Evolutionary conservation across 2,113 vertebrate genomes (phyloP).

Genomic region (Drymodes brunneopygia): DNA sequence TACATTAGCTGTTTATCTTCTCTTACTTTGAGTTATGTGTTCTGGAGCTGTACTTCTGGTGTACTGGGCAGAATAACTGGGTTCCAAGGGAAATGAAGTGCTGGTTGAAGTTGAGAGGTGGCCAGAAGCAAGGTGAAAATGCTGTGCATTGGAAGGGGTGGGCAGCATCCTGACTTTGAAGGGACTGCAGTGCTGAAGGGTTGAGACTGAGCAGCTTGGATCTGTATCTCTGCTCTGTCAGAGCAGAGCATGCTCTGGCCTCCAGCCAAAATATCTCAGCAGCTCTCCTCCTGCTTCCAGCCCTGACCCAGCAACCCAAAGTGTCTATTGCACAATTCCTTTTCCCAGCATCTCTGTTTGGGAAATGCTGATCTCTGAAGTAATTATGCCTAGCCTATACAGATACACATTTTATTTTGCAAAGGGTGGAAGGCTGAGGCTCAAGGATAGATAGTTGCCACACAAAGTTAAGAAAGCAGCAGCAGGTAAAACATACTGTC

Average conservation of each 20-base stretch:
- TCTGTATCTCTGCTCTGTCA: neutral
- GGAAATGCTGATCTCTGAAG: neutral
- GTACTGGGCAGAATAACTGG: neutral
- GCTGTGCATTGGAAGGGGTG: neutral
- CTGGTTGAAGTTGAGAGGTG: neutral
- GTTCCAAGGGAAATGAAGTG: neutral
- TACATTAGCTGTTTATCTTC: neutral
- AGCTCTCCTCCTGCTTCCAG: neutral
- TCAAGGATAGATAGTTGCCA: neutral
- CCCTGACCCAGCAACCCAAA: neutral
- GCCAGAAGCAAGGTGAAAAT: neutral
- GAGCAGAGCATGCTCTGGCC: neutral
- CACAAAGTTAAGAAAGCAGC: neutral
- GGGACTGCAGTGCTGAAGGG: neutral
- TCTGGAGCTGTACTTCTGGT: neutral
- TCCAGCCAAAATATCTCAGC: neutral
- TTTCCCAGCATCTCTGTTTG: neutral
- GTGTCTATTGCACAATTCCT: neutral
- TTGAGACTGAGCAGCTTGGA: neutral
- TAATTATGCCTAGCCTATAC: neutral
- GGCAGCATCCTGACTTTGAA: neutral
- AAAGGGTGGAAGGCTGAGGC: neutral
- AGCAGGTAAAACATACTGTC: neutral
- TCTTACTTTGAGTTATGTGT: neutral
- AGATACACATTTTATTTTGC: neutral